Conservation (phyloP, 2,113 vertebrate species). For the Carassius carassius region DNA sequence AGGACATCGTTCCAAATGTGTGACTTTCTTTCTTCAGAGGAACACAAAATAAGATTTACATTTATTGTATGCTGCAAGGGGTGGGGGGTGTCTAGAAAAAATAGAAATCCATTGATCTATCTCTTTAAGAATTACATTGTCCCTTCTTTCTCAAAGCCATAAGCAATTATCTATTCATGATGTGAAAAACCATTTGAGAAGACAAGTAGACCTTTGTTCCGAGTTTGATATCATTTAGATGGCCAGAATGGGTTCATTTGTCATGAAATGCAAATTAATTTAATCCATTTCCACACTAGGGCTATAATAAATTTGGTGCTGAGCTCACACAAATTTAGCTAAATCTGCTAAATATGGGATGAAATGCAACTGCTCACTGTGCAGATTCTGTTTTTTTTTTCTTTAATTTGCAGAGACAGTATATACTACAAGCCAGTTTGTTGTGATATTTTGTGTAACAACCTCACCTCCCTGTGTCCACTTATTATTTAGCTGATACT, state of each 20-base stretch:
- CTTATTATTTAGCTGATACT: conserved; percentile 39
- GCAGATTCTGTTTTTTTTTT: conserved; percentile 4
- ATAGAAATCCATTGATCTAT: background rate
- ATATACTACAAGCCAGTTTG: conserved; percentile 5
- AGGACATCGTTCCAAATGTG: background rate
- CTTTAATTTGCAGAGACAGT: conserved; percentile 5
- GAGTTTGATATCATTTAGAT: conserved; percentile 4
- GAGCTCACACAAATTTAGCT: background rate
- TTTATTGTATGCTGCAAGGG: too few relatives aligned
- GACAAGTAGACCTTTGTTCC: background rate
- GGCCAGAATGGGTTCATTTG: conserved; percentile 2
- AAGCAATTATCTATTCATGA: background rate
- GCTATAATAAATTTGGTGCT: conserved; percentile 15
- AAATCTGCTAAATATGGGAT: conserved; percentile 1
- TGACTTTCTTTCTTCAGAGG: background rate
- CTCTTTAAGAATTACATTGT: background rate
- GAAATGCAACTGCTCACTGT: conserved; percentile 22
- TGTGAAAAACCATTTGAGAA: background rate
- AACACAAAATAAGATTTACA: background rate
- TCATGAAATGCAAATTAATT: conserved; percentile 9
- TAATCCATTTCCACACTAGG: conserved; percentile 7
- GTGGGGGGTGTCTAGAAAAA: too few relatives aligned
- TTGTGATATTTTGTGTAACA: conserved; percentile 8
- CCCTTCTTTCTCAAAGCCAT: background rate
- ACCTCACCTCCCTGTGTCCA: background rate